phyloP scores from a whole-genome alignment of 2,888 invertebrate species.

The Deilephila porcellus region DNA sequence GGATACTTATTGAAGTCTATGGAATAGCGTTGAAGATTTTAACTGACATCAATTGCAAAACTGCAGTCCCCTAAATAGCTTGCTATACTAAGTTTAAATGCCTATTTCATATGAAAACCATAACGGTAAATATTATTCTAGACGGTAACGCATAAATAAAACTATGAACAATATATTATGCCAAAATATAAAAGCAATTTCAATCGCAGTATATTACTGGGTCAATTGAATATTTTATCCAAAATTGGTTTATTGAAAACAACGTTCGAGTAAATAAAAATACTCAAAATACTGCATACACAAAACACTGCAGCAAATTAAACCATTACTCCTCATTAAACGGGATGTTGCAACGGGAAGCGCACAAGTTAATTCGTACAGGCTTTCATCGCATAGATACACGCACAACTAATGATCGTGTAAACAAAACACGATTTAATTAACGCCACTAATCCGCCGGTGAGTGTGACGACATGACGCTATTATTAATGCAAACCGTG shows the following conservation, averaged over 20 bases:
- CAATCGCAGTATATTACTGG: neutral
- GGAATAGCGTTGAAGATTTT: neutral
- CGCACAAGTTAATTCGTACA: neutral
- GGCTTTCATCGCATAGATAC: neutral
- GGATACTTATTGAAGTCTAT: neutral
- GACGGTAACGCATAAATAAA: neutral
- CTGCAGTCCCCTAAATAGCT: neutral
- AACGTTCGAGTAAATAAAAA: neutral
- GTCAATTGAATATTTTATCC: neutral
- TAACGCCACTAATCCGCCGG: conserved; percentile 13
- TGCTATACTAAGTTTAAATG: neutral
- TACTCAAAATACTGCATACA: neutral
- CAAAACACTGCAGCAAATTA: neutral
- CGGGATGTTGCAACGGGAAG: conserved; percentile 17
- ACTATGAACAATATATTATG: neutral
- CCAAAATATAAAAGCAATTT: neutral
- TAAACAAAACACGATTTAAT: conserved; percentile 23
- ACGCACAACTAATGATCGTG: neutral
- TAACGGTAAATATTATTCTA: too few species aligned
- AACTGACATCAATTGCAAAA: neutral
- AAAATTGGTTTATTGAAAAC: neutral
- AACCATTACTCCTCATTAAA: conserved; percentile 11
- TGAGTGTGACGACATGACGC: conserved; percentile 27
- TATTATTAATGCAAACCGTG: conserved; percentile 28
- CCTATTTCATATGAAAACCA: too few species aligned